Base-by-base conservation (phyloP, 2,888 invertebrate genomes). In the Entomobrya multifasciata region DNA sequence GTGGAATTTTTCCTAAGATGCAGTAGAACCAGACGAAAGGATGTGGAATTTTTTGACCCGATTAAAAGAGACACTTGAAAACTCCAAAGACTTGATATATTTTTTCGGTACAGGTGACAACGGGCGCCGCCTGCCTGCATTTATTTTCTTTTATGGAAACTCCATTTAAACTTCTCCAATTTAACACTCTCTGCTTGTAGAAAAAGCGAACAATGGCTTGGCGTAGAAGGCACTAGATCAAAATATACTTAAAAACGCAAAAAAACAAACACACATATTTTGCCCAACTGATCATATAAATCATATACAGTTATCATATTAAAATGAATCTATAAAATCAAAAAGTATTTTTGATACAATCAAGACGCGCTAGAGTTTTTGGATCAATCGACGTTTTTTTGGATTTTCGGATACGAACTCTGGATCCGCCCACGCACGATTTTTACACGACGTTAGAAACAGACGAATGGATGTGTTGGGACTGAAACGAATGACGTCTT, bases 231-330 rank as follows among this genome's bases (percentile, higher is more conserved):
- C 52, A 49, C 72, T 72, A 49, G 27, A 78, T 44, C 36, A 67
- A 83, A 74, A 67, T 25, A 83, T 60, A 76, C 76, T 83, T 83
- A n/a, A n/a, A 83, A 17, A 80, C 52, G 67, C 52, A 27, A 77
- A 84, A 77, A 77, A 67, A 82, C n/a, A 47, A 49, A 77, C 36
- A 78, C 10, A 79, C 65, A 80, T 65, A 67, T 67, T 81, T 70
- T 78, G 60, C 20, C 67, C 44, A 47, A 47, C 47, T n/a, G 10
- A 25, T 70, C n/a, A 30, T 10, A 17, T 52, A 52, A 17, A 52
- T 17, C 15, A 65, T n/a, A n/a, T n/a, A n/a, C n/a, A n/a, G 36
- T 65, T 17, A 65, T 65, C 10, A 30, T 30, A 27, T 65, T 30
- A 10, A 70, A 47, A 20, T 44, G 44, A 13, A 67, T 20, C 8